Evolutionary conservation across 23 tunicate genomes (phyloP).

Genomic region (Ascidia mentula): DNA sequence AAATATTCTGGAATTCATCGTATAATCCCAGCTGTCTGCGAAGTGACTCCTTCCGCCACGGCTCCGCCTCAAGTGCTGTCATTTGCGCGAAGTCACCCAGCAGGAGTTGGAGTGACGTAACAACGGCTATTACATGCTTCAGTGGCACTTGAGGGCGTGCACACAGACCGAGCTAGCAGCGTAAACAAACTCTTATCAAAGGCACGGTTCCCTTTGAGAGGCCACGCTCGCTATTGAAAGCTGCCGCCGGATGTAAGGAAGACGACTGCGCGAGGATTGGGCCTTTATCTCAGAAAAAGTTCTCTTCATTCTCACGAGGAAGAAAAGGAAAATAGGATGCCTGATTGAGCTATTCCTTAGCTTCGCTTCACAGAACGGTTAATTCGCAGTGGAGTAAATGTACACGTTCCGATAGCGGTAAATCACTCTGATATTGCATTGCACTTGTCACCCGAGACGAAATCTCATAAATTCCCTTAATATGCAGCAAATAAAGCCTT

Average conservation of each 20-base stretch:
- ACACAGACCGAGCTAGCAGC: background rate
- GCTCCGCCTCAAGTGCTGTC: background rate
- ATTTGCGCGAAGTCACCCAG: background rate
- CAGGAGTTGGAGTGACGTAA: background rate
- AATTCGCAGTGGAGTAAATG: no score
- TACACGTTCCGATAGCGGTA: no score
- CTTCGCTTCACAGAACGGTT: no score
- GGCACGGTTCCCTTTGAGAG: background rate
- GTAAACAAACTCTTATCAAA: conserved; percentile 8
- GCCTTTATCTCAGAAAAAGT: background rate
- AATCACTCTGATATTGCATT: no score
- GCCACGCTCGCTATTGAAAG: background rate
- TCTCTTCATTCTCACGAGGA: no score
- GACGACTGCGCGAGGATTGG: background rate
- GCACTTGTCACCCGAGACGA: no score
- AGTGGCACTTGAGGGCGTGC: conserved; percentile 6
- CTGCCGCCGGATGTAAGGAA: background rate
- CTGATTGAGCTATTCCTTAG: no score
- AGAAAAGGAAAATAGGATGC: no score
- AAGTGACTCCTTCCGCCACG: background rate
- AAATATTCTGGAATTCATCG: no score
- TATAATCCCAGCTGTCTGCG: background rate
- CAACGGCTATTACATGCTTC: background rate
- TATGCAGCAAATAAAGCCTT: no score
- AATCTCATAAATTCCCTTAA: no score